A percentile compares a stretch with the other conserved stretches of the same genome.
Conservation (phyloP, 2,113 vertebrate species). For the Cinclus mexicanus region DNA sequence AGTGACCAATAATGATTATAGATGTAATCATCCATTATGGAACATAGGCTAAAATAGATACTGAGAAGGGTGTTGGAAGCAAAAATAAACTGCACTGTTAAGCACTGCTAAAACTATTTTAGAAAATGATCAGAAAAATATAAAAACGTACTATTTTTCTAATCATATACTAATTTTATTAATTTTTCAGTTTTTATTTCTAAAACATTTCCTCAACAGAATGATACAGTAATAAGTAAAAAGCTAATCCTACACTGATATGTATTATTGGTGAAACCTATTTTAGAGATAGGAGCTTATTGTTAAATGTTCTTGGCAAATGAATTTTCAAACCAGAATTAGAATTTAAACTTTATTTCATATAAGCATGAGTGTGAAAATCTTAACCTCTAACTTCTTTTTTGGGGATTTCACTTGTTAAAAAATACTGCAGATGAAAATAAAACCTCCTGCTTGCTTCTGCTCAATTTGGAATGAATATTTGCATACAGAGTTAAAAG, state of each 20-base stretch:
- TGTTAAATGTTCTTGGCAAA: neutral
- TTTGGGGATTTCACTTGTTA: neutral
- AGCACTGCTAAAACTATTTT: slow-evolving; percentile 37
- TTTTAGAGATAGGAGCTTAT: neutral
- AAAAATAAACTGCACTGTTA: slow-evolving; percentile 5
- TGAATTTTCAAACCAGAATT: neutral
- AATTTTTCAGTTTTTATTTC: neutral
- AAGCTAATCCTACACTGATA: neutral
- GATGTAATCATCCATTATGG: slow-evolving; percentile 75
- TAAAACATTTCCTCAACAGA: neutral
- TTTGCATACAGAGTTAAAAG: neutral
- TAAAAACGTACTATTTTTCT: neutral
- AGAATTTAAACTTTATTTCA: neutral
- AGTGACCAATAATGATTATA: slow-evolving; percentile 80
- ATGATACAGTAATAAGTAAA: neutral
- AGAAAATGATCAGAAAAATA: slow-evolving; percentile 26
- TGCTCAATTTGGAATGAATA: neutral
- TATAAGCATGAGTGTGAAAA: neutral
- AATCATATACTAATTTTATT: neutral
- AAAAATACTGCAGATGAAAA: neutral
- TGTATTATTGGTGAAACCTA: neutral
- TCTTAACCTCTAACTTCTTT: neutral
- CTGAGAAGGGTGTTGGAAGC: slow-evolving; percentile 51
- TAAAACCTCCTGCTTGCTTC: neutral
- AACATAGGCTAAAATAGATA: slow-evolving; percentile 64